Evolutionary conservation across 2,113 vertebrate species (phyloP).

Genomic region (pig (Sus scrofa)): DNA sequence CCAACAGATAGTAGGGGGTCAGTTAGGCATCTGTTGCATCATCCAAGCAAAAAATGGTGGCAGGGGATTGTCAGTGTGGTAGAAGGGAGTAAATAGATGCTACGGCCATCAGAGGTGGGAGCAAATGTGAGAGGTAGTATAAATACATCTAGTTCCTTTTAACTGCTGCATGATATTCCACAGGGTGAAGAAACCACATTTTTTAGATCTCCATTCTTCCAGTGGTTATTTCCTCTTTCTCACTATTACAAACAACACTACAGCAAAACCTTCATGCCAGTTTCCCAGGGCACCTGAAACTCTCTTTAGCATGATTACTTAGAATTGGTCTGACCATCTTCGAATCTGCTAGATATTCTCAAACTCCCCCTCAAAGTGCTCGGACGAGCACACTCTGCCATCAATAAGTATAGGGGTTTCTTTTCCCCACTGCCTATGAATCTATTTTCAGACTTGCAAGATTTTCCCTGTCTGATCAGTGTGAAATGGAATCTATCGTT

Average conservation of each 20-base stretch:
- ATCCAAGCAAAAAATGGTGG: not conserved
- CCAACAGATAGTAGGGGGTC: not conserved
- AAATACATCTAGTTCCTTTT: not conserved
- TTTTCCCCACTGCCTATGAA: not conserved
- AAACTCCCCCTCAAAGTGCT: not conserved
- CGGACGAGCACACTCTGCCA: not conserved
- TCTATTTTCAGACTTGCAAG: not conserved
- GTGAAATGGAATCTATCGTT: not conserved
- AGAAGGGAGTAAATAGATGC: not conserved
- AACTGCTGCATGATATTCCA: not conserved
- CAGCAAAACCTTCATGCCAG: not conserved
- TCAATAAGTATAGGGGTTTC: not conserved
- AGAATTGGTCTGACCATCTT: not conserved
- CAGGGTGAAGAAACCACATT: not conserved
- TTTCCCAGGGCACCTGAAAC: not conserved
- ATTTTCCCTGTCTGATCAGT: no score
- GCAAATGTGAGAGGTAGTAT: not conserved
- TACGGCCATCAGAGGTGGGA: not conserved
- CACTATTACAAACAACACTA: not conserved
- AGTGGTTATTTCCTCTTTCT: not conserved
- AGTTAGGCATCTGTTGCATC: not conserved
- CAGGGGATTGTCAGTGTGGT: no score
- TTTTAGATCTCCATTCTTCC: not conserved
- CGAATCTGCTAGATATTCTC: not conserved
- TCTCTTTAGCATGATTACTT: not conserved